These are phyloP conservation scores for Galagoides demidoff DNA, from an alignment of 2,797 vertebrate genomes.

Conservation along the genomic window DNA sequence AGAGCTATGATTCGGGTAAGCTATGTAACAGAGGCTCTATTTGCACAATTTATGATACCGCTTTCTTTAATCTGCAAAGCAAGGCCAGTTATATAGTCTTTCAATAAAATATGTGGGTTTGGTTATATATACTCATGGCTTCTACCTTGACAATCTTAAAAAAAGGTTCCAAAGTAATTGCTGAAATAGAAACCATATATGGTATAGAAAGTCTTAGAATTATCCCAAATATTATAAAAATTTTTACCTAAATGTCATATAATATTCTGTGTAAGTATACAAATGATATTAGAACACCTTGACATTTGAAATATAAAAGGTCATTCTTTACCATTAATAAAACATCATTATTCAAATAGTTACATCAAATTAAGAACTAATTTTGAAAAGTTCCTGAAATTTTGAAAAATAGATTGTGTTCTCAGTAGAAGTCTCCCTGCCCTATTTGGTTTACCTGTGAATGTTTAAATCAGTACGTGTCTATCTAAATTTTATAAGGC, in stretches of 20 bases:
- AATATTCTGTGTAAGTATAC: not conserved
- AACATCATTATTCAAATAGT: not conserved
- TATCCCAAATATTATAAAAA: not conserved
- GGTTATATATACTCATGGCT: slow-evolving; percentile 82
- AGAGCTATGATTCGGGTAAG: slow-evolving; percentile 83
- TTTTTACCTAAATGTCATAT: not conserved
- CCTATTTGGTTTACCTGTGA: not conserved
- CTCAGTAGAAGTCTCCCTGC: not conserved
- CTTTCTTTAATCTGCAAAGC: slow-evolving; percentile 82
- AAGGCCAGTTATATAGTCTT: slow-evolving; percentile 72
- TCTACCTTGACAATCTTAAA: slow-evolving; percentile 75
- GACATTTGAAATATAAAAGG: not conserved
- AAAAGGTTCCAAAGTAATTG: slow-evolving; percentile 68
- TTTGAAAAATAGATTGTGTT: not conserved
- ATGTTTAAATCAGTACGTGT: not conserved
- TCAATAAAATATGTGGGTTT: slow-evolving; percentile 73
- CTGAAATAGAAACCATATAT: slow-evolving; percentile 62
- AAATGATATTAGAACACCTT: not conserved
- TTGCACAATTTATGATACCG: slow-evolving; percentile 80
- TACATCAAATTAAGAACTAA: not conserved
- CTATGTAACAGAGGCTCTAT: slow-evolving; percentile 74
- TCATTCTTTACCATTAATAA: not conserved
- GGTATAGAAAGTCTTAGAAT: slow-evolving; percentile 58
- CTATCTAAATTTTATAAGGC: not conserved
- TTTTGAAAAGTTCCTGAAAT: not conserved